Evolutionary conservation across 2,113 vertebrate genomes (phyloP).

Genomic region (Zootoca vivipara): DNA sequence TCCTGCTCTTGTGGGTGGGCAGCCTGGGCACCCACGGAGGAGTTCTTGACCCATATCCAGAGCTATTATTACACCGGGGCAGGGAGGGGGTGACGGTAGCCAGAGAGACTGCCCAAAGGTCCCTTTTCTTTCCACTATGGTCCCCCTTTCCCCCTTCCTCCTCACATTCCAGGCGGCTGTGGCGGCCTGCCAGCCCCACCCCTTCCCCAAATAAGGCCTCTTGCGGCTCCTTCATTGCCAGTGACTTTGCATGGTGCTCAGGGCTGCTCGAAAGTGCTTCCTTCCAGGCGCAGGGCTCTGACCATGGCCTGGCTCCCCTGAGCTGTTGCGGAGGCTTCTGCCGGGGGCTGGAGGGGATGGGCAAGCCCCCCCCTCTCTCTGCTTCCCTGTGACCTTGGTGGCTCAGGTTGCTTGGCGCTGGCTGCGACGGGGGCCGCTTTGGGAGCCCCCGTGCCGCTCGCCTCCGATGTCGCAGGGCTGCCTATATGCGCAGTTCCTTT

Average conservation of each 20-base stretch:
- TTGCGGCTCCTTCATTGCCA: background rate
- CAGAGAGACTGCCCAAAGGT: too few relatives aligned
- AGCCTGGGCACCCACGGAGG: too few relatives aligned
- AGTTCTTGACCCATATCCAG: too few relatives aligned
- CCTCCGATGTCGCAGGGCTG: conserved; percentile 22
- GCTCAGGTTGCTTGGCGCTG: rapidly evolving
- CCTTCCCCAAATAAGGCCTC: too few relatives aligned
- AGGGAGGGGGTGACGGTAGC: too few relatives aligned
- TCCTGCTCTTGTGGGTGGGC: too few relatives aligned
- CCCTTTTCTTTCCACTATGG: too few relatives aligned
- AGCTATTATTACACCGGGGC: too few relatives aligned
- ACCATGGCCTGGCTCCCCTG: background rate
- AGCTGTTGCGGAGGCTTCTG: too few relatives aligned
- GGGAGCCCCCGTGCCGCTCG: conserved; percentile 20
- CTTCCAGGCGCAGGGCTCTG: background rate
- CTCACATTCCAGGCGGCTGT: too few relatives aligned
- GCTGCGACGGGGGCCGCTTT: background rate
- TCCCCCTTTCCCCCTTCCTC: too few relatives aligned
- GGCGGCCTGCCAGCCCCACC: too few relatives aligned
- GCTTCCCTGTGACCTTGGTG: background rate
- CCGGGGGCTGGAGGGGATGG: background rate
- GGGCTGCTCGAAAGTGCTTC: background rate
- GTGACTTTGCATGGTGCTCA: background rate
- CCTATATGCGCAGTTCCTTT: conserved; percentile 56
- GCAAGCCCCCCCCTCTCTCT: background rate